Conservation (phyloP, 2,113 vertebrate species). For the Gallinago paraguaiae region DNA sequence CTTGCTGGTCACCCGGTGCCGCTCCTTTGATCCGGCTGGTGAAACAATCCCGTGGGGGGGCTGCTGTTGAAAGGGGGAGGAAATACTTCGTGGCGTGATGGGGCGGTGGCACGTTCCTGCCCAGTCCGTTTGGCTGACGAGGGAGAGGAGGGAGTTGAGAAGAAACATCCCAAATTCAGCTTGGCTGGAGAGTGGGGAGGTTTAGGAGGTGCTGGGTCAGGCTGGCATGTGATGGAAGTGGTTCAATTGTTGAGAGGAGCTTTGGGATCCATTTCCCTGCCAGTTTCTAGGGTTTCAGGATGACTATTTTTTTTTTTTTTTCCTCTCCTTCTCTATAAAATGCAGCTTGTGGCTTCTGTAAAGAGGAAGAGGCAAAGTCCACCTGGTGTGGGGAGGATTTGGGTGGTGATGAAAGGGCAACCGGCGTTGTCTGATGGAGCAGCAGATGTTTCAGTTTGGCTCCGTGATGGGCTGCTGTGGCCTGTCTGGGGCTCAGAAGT, state of each 20-base stretch:
- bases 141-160: background rate
- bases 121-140: background rate
- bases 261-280: background rate
- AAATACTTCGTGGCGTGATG: background rate
- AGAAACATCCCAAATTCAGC: background rate
- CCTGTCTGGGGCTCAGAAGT: background rate
- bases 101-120: background rate
- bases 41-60: background rate
- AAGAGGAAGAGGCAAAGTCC: background rate
- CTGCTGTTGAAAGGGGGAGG: background rate
- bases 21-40: background rate
- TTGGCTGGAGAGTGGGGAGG: background rate
- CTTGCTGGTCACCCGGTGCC: background rate
- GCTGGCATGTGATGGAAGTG: fast-evolving
- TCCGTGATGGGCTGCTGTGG: background rate
- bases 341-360: too few relatives aligned
- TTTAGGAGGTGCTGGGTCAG: background rate
- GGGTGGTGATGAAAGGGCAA: background rate
- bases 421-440: fast-evolving
- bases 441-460: fast-evolving
- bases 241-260: background rate
- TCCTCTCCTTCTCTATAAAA: fast-evolving
- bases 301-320: too few relatives aligned
- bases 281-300: background rate
- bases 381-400: fast-evolving